Percentiles rank a stretch among this genome's conserved stretches.
Conservation (phyloP, 2,113 vertebrate genomes). For the Brienomyrus brachyistius region DNA sequence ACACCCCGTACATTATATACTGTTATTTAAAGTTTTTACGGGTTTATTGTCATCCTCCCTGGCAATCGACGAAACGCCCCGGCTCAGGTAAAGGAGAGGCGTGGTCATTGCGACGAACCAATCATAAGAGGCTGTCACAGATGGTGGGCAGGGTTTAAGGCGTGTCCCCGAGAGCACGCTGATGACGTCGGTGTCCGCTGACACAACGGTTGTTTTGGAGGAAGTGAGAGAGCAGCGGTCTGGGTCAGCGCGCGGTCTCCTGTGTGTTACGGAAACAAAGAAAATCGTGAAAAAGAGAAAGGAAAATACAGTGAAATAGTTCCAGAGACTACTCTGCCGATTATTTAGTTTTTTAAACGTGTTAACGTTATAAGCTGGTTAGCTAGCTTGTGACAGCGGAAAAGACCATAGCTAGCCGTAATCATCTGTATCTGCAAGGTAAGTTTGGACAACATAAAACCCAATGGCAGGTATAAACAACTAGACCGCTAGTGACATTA, state of each 20-base stretch:
- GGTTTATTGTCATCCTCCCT: not conserved
- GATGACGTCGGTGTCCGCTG: slow-evolving; percentile 17
- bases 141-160: not conserved
- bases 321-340: not conserved
- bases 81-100: not conserved
- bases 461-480: not conserved
- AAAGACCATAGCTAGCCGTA: not conserved
- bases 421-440: not conserved
- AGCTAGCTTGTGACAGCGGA: not conserved
- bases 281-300: not conserved
- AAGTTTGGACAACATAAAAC: not conserved
- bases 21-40: not conserved
- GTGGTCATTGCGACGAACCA: not conserved
- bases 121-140: not conserved
- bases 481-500: not conserved
- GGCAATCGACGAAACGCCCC: not conserved
- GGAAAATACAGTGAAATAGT: not conserved
- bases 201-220: slow-evolving; percentile 22
- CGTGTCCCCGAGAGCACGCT: not conserved
- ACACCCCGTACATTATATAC: not conserved
- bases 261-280: not conserved
- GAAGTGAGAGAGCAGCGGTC: slow-evolving; percentile 12
- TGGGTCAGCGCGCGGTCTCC: not conserved
- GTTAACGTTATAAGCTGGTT: not conserved
- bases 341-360: not conserved